Conservation (phyloP, 2,888 invertebrate species). For the Drosophila setosimentum region DNA sequence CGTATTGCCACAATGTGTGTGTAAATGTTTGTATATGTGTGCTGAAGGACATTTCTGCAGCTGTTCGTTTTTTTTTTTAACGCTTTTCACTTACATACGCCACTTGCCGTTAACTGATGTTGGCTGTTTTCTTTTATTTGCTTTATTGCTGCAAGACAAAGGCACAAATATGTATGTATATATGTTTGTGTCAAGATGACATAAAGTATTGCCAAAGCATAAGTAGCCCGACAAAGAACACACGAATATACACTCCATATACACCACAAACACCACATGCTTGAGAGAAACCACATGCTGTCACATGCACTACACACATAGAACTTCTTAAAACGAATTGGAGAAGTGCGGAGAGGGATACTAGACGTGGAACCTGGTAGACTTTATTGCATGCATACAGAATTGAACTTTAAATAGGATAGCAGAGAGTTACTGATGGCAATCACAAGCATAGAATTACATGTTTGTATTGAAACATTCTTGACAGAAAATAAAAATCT, state of each 20-base stretch:
- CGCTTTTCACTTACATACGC: conserved; percentile 42
- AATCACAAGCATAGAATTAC: background rate
- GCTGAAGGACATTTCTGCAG: conserved; percentile 46
- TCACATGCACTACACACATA: conserved; percentile 62
- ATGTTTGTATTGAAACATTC: background rate
- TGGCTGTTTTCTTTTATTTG: conserved; percentile 31
- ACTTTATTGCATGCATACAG: conserved; percentile 6
- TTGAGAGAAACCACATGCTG: conserved; percentile 70
- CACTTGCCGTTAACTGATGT: conserved; percentile 49
- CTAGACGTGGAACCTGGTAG: conserved; percentile 2
- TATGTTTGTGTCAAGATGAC: conserved; percentile 67
- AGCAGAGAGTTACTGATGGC: background rate
- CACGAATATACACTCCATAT: conserved; percentile 12
- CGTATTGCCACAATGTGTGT: conserved; percentile 33
- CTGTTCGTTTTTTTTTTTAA: conserved; percentile 57
- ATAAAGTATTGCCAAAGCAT: conserved; percentile 69
- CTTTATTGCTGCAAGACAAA: conserved; percentile 52
- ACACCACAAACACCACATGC: conserved; percentile 18
- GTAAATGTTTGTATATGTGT: background rate
- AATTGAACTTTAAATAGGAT: background rate
- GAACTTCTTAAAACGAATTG: conserved; percentile 28
- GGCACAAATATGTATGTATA: conserved; percentile 25
- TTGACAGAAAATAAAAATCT: background rate
- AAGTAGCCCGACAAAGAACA: conserved; percentile 61
- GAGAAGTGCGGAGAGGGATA: conserved; percentile 11